These are phyloP conservation scores for Coregonus ussuriensis DNA, from an alignment of 2,797 vertebrate species.

Conservation along the genomic window DNA sequence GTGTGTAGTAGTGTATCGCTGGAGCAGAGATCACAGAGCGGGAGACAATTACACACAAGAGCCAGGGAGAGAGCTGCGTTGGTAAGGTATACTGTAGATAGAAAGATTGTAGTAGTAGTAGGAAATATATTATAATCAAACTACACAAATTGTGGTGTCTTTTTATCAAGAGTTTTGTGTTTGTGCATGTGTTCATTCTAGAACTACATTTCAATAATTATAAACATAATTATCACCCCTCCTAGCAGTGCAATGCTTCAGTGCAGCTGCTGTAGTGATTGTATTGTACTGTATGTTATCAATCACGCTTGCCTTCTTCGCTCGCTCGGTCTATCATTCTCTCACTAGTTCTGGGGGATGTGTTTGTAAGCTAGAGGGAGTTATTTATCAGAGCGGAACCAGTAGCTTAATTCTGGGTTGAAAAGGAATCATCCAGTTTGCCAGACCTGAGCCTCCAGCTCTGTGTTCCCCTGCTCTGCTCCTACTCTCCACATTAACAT, in stretches of 20 bases:
- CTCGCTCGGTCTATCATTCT: slow-evolving; percentile 17
- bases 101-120: too few relatives aligned
- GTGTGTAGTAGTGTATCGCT: not conserved
- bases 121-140: too few relatives aligned
- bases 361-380: slow-evolving; percentile 29
- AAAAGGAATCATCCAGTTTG: slow-evolving; percentile 16
- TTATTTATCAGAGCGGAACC: slow-evolving; percentile 47
- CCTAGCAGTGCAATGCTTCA: slow-evolving; percentile 9
- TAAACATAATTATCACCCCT: slow-evolving; percentile 15
- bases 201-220: slow-evolving; percentile 28
- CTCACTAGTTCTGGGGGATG: slow-evolving; percentile 15
- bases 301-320: slow-evolving; percentile 6
- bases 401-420: slow-evolving; percentile 29
- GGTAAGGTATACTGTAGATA: not conserved
- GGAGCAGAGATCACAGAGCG: not conserved
- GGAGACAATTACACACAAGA: not conserved
- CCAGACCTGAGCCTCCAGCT: slow-evolving; percentile 13
- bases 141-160: too few relatives aligned
- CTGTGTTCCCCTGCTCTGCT: not conserved
- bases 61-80: not conserved
- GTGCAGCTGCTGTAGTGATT: not conserved
- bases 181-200: slow-evolving; percentile 1
- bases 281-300: slow-evolving; percentile 5
- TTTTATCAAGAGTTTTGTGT: not conserved
- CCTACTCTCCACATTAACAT: not conserved